phyloP scores from a whole-genome alignment of 2,113 vertebrate species.

The Rhinopomastus cyanomelas region DNA sequence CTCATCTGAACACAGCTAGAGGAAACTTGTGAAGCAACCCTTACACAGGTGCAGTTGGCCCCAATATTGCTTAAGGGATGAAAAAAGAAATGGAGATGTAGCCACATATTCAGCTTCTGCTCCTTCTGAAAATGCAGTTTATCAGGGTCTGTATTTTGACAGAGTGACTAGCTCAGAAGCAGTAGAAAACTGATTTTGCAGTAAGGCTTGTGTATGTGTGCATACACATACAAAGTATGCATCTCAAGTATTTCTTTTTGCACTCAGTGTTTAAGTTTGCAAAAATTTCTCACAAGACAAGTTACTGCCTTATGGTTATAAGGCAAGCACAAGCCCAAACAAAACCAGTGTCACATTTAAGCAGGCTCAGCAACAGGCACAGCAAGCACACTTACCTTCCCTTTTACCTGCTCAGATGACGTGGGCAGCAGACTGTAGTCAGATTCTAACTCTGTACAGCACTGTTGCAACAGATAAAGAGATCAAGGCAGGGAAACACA shows the following conservation, averaged over 20 bases:
- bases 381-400: conserved; percentile 45
- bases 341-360: neutral
- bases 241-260: neutral
- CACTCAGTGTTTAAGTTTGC: neutral
- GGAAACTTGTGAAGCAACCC: neutral
- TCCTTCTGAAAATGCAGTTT: neutral
- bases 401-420: neutral
- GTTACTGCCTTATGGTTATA: neutral
- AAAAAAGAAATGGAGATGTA: neutral
- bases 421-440: neutral
- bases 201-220: neutral
- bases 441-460: conserved; percentile 7
- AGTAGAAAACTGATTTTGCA: neutral
- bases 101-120: neutral
- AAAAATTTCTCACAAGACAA: neutral
- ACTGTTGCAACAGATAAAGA: conserved; percentile 31
- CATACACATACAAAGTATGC: neutral
- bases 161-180: neutral
- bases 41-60: neutral
- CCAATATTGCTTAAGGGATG: neutral
- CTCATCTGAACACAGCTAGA: neutral
- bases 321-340: neutral
- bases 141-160: neutral
- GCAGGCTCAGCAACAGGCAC: neutral
- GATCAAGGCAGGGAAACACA: neutral